Conservation (phyloP, 2,113 vertebrate genomes). For the Picathartes gymnocephalus region DNA sequence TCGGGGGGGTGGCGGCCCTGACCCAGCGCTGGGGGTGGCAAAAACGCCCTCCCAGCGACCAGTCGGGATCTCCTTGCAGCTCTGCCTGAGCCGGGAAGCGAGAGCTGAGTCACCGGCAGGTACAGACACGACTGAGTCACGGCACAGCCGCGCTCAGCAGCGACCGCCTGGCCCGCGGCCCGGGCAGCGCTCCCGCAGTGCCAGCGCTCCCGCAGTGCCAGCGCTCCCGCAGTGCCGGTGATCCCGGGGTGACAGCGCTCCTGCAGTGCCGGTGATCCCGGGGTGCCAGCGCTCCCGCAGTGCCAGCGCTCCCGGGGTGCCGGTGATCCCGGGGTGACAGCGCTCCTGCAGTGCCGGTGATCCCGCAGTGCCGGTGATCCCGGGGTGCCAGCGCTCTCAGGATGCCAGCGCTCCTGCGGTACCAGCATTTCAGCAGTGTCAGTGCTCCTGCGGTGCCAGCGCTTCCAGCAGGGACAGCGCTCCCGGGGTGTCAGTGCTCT, state of each 20-base stretch:
- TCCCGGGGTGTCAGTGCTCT: background rate
- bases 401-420: rapidly evolving
- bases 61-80: background rate
- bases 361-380: background rate
- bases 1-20: background rate
- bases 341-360: rapidly evolving
- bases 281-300: rapidly evolving
- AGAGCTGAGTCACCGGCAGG: constrained; percentile 44
- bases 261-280: background rate
- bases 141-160: background rate
- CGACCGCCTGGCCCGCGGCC: too few species aligned
- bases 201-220: background rate
- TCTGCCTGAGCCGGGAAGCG: background rate
- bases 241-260: background rate
- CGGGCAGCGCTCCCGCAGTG: background rate
- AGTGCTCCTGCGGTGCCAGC: rapidly evolving
- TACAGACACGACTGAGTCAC: constrained; percentile 52
- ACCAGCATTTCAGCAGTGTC: background rate
- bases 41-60: background rate
- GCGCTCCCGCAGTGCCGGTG: background rate
- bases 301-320: background rate
- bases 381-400: background rate
- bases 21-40: background rate
- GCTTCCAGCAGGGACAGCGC: background rate
- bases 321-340: background rate